Base-by-base conservation (phyloP, 2,113 vertebrate genomes). In the Trochalopteron elliotii region DNA sequence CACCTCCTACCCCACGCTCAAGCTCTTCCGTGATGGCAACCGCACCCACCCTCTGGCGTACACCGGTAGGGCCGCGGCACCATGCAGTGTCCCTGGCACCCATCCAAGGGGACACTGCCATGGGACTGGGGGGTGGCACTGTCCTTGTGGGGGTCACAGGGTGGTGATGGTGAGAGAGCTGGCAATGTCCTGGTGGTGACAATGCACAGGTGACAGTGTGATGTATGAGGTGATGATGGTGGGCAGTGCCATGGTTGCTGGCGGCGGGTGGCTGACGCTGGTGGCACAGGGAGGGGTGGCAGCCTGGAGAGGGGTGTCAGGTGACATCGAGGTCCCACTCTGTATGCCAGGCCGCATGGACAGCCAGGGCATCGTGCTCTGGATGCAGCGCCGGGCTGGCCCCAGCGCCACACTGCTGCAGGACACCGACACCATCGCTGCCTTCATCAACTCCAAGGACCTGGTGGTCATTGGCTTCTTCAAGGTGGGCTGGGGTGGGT, bases 381-480 rank as follows among this genome's bases (percentile, higher is more conserved):
- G 99, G 99, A 50, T 99, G 96, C 97, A 97, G 94, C 97, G 98
- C 6, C 98, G 96, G 10, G 47, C 96, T 0, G 97, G 98, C 3
- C 97, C 98, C 12, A 98, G 98, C 0, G 94, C 98, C 30, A 50
- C 35, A 0, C 70, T 64, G 39, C 98, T 99, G 24, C 94, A 98
- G 47, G 97, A 98, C 5, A 53, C 91, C 0, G 85, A 63, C 17
- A 65, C 93, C 0, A 93, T 94, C 1, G 88, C 94, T 3, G 67
- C 96, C 23, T 98, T 99, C 53, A 52, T 98, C 21, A 39, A 52
- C 1, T 47, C 98, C n/a, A 91, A 97, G 53, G 97, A 98, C 5
- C 9, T 98, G 71, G 87, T 97, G 1, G 98, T 98, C 4, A 25
- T 99, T 0, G 99, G 99, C 65, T 99, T 99, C 96, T 99, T 99